These are phyloP conservation scores for Heterodera filipjevi DNA, from an alignment of 2,888 invertebrate genomes.

Conservation along the genomic window DNA sequence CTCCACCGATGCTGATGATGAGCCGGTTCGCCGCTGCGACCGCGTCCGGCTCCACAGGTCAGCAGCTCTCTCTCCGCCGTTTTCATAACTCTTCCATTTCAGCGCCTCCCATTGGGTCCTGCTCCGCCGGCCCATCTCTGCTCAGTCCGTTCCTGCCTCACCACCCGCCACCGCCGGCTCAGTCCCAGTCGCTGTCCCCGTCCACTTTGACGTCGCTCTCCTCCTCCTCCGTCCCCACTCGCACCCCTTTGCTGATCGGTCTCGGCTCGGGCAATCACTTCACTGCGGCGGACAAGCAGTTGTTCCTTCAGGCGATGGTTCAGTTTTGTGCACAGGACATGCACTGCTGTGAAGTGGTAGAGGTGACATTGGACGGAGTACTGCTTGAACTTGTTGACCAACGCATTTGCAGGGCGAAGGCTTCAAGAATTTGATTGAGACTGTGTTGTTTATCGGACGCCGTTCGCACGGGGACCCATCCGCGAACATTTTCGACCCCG, in stretches of 20 bases:
- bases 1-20: conserved; percentile 25
- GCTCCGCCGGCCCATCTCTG: background rate
- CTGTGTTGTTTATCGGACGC: conserved; percentile 45
- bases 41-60: background rate
- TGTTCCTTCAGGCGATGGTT: conserved; percentile 46
- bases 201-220: background rate
- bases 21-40: conserved; percentile 21
- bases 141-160: conserved; percentile 5
- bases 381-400: background rate
- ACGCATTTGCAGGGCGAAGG: conserved; percentile 40
- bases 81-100: background rate
- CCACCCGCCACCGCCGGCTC: background rate
- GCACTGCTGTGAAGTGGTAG: conserved; percentile 45
- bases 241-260: background rate
- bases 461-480: conserved; percentile 41
- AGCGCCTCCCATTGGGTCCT: conserved; percentile 2
- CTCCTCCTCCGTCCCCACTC: conserved; percentile 1
- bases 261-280: conserved; percentile 41
- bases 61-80: too few species aligned
- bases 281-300: conserved; percentile 40
- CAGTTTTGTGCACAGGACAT: conserved; percentile 47
- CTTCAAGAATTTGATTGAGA: conserved; percentile 44
- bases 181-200: conserved; percentile 7
- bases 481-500: conserved; percentile 38
- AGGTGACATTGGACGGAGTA: conserved; percentile 26